phyloP scores from a whole-genome alignment of 2,888 invertebrate genomes.

The Galerucella nymphaeae region DNA sequence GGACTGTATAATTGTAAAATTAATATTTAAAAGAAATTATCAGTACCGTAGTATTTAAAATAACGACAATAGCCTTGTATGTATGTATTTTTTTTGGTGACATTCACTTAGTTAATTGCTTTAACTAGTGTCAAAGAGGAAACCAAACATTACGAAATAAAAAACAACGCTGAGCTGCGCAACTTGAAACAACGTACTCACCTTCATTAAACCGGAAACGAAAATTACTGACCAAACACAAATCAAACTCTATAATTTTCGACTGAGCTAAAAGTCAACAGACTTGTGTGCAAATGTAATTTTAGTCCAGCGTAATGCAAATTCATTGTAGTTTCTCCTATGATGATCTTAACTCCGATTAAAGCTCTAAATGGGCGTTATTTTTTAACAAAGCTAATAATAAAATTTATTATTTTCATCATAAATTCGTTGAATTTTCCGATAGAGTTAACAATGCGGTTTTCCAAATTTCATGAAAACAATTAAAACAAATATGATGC shows the following conservation, averaged over 20 bases:
- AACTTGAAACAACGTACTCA: constrained; percentile 42
- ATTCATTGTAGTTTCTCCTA: constrained; percentile 28
- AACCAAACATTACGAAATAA: background rate
- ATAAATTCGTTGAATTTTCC: too few relatives aligned
- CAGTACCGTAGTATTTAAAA: too few relatives aligned
- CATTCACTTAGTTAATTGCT: constrained; percentile 1
- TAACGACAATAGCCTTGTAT: too few relatives aligned
- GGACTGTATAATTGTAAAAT: background rate
- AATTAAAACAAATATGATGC: too few relatives aligned
- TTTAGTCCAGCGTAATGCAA: constrained; percentile 24
- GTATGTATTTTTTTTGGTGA: too few relatives aligned
- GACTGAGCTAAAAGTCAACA: constrained; percentile 43
- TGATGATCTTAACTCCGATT: constrained; percentile 11
- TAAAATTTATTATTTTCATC: too few relatives aligned
- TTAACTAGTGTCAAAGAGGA: background rate
- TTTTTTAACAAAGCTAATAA: too few relatives aligned
- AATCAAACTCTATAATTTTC: constrained; percentile 37
- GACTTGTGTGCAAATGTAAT: constrained; percentile 34
- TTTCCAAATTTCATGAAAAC: too few relatives aligned
- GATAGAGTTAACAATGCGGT: too few relatives aligned
- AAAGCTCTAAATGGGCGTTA: background rate
- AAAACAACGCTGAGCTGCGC: background rate
- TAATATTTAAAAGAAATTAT: background rate
- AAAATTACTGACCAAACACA: constrained; percentile 45
- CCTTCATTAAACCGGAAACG: constrained; percentile 42